A percentile compares a stretch with the other conserved stretches of the same genome.
Conservation (phyloP, 2,797 vertebrate genomes). For the Varecia variegata region DNA sequence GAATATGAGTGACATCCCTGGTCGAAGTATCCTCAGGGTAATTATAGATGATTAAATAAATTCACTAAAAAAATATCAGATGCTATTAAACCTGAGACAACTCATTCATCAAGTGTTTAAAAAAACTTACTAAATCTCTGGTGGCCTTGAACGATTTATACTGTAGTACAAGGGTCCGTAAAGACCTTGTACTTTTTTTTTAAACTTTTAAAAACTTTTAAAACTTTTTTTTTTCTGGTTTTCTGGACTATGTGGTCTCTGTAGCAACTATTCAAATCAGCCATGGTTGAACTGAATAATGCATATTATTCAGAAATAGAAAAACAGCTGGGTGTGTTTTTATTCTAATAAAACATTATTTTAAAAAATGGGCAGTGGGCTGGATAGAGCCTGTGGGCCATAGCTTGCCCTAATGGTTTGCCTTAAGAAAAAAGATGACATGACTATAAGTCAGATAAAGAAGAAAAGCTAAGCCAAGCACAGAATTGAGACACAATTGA, state of each 20-base stretch:
- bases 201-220: too few relatives aligned
- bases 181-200: not conserved
- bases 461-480: not conserved
- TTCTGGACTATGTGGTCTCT: not conserved
- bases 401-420: not conserved
- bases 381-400: not conserved
- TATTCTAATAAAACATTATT: not conserved
- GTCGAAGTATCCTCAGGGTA: not conserved
- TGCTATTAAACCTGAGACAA: constrained; percentile 6
- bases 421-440: not conserved
- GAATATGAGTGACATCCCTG: not conserved
- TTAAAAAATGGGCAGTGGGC: not conserved
- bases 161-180: not conserved
- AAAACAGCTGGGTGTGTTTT: not conserved
- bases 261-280: not conserved
- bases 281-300: not conserved
- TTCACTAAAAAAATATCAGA: constrained; percentile 24
- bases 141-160: not conserved
- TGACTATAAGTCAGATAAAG: not conserved
- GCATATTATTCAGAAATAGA: not conserved
- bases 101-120: not conserved
- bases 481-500: not conserved
- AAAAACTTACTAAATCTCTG: not conserved
- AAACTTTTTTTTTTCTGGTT: not conserved
- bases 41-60: constrained; percentile 19